Percentiles rank a stretch among this genome's conserved stretches.
Evolutionary conservation across 2,797 vertebrate species (phyloP).

Genomic region (Coreius guichenoti): DNA sequence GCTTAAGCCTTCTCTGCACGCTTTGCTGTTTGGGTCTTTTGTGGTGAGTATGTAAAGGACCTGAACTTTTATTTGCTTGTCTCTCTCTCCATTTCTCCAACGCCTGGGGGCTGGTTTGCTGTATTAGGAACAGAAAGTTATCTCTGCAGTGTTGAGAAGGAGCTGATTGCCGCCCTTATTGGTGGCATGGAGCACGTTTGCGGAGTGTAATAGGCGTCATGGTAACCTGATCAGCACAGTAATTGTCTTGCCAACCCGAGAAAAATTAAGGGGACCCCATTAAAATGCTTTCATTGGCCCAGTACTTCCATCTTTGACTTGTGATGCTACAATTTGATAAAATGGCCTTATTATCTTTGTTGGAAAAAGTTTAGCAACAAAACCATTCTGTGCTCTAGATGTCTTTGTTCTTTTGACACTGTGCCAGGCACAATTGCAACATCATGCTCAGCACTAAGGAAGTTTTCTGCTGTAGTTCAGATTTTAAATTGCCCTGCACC

Average conservation of each 20-base stretch:
- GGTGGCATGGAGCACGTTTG: conserved; percentile 73
- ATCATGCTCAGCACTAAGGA: neutral
- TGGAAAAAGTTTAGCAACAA: neutral
- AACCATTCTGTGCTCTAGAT: neutral
- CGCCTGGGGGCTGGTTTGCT: conserved; percentile 71
- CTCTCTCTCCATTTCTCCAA: conserved; percentile 64
- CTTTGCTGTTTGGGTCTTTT: conserved; percentile 17
- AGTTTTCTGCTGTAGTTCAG: neutral
- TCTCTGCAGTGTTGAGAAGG: conserved; percentile 70
- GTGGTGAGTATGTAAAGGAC: conserved; percentile 67
- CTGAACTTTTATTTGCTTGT: conserved; percentile 70
- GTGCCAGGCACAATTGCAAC: neutral
- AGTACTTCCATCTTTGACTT: conserved; percentile 61
- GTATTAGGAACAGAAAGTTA: conserved; percentile 78
- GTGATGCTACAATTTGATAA: conserved; percentile 52
- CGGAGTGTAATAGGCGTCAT: conserved; percentile 76
- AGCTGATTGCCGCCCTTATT: conserved; percentile 77
- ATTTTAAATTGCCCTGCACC: neutral
- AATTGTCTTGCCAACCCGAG: conserved; percentile 78
- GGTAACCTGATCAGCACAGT: conserved; percentile 76
- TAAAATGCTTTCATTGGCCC: conserved; percentile 65
- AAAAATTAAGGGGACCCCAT: conserved; percentile 75
- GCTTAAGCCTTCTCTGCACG: conserved; percentile 19
- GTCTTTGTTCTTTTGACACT: neutral
- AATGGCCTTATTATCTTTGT: conserved; percentile 63